Evolutionary conservation across 2,888 invertebrate genomes (phyloP).

Genomic region (Teleiodes luculella): DNA sequence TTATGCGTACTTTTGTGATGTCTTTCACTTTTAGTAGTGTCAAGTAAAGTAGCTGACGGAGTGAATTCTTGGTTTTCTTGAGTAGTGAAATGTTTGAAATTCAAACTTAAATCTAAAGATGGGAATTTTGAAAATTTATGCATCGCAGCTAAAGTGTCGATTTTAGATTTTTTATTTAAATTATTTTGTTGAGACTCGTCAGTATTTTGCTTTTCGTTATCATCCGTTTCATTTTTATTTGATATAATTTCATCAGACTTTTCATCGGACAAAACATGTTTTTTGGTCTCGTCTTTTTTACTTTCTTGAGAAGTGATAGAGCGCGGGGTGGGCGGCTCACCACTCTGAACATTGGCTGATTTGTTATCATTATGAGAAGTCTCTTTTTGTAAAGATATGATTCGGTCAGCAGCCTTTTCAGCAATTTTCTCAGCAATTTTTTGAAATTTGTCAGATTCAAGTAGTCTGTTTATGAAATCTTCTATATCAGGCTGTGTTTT

Average conservation of each 20-base stretch:
- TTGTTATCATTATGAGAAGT: not conserved
- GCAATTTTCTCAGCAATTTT: constrained; percentile 40
- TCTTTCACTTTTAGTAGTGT: not conserved
- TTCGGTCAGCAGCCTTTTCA: constrained; percentile 38
- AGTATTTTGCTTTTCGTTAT: not conserved
- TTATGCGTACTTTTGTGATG: not conserved
- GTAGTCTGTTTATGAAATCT: constrained; percentile 35
- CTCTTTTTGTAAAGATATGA: constrained; percentile 24
- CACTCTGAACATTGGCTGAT: not conserved
- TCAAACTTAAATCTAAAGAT: constrained; percentile 27
- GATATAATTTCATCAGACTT: not conserved
- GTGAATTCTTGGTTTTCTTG: not conserved
- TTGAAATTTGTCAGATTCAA: constrained; percentile 38
- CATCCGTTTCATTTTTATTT: not conserved
- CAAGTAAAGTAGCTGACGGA: not conserved
- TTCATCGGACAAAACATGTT: no score
- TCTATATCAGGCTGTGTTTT: constrained; percentile 25
- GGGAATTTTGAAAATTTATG: constrained; percentile 17
- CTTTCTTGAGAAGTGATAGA: no score
- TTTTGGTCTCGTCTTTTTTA: no score
- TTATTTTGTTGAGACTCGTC: not conserved
- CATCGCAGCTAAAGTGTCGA: constrained; percentile 20
- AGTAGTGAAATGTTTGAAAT: constrained; percentile 30
- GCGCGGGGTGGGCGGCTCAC: not conserved
- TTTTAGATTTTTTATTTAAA: constrained; percentile 10